Evolutionary conservation across 2,797 vertebrate genomes (phyloP), one percentile per base, ranked within the genome.

Genomic region (Catharus ustulatus): DNA sequence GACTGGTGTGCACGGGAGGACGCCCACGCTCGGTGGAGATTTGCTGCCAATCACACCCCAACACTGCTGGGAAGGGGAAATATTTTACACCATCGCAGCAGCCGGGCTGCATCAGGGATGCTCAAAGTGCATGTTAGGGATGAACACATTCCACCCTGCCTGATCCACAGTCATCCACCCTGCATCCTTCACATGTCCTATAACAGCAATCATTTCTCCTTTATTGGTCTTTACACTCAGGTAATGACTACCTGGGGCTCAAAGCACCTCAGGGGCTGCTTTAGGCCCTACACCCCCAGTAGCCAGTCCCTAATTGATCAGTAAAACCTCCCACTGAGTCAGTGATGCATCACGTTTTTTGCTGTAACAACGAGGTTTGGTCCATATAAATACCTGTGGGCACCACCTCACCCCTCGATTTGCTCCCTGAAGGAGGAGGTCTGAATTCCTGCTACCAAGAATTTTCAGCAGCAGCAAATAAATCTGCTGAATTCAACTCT

Each of bases 21-120:
- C 23, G 26, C 88, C 92, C 88, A 62, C 21, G 6, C 54, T 85
- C 54, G 3, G 84, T 52, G 61, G 45, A 95, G 87, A 27, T 75
- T 94, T 57, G 84, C 94, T 97, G 90, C 95, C 95, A 95, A 96
- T 96, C 86, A 78, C 84, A 78, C 79, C 92, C 92, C 48, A 83
- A 84, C 75, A 26, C 77, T 6, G 34, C 48, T 72, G 68, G 92
- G 81, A 59, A 94, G 66, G n/a, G 45, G 66, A 90, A 77, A 90
- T 81, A 36, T 74, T 84, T 95, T 71, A 91, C 87, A 81, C 92
- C 73, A 49, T 58, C 38, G 13, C 85, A 90, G 57, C 90, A 89
- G 81, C 77, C 29, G 26, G 43, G 45, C 73, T 85, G 72, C 83
- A 77, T 10, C 61, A 72, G 92, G 59, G 72, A 81, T 66, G 81